phyloP scores from a whole-genome alignment of 2,888 invertebrate genomes.

The Rhyacophila evoluta region DNA sequence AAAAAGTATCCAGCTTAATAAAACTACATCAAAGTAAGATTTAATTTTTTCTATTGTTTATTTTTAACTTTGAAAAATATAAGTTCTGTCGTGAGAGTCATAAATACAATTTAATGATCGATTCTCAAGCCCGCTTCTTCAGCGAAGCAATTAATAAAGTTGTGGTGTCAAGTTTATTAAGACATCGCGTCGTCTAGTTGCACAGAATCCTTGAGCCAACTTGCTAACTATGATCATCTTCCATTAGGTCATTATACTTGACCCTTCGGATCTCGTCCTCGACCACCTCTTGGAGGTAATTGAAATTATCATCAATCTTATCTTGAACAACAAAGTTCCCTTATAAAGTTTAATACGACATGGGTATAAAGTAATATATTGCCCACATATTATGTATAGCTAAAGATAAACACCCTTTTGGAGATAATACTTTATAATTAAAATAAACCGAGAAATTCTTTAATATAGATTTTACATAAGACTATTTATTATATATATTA shows the following conservation, averaged over 20 bases:
- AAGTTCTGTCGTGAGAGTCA: background rate
- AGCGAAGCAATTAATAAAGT: constrained; percentile 52
- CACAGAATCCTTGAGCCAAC: constrained; percentile 32
- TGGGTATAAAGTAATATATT: background rate
- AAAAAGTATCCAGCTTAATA: no score
- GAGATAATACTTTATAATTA: no score
- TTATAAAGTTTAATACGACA: constrained; percentile 9
- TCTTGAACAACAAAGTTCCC: constrained; percentile 47
- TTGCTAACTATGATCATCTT: constrained; percentile 44
- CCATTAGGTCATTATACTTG: constrained; percentile 46
- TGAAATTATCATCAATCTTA: constrained; percentile 54
- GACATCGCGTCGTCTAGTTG: constrained; percentile 37
- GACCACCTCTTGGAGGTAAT: constrained; percentile 46
- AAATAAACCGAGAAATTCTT: no score
- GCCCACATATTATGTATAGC: background rate
- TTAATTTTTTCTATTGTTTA: no score
- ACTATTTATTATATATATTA: no score
- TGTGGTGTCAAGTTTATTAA: constrained; percentile 38
- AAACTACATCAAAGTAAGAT: no score
- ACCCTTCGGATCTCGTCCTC: constrained; percentile 40
- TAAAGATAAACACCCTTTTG: background rate
- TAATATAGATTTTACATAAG: no score
- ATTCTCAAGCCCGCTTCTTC: constrained; percentile 42
- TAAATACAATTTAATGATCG: constrained; percentile 42
- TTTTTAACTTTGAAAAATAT: no score